These are phyloP conservation scores for Drosophila bifasciata DNA, from an alignment of 1,140 invertebrate genomes.

Conservation along the genomic window DNA sequence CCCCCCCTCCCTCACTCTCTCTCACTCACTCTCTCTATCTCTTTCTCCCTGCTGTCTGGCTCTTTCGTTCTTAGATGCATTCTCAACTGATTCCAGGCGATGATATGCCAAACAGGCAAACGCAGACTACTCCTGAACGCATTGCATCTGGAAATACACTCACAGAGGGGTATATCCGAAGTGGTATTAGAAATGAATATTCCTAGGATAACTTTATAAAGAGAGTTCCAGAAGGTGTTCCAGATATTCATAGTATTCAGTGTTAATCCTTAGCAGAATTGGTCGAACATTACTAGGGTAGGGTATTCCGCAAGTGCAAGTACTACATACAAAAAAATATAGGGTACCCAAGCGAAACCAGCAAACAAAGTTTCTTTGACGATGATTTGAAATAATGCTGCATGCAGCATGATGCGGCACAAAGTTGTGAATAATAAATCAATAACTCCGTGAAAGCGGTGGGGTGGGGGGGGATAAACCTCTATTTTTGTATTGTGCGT, in stretches of 20 bases:
- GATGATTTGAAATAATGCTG: conserved; percentile 72
- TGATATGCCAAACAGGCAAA: conserved; percentile 58
- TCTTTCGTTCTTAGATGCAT: conserved; percentile 21
- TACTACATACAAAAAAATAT: not conserved
- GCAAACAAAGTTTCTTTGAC: conserved; percentile 48
- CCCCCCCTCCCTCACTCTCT: not conserved
- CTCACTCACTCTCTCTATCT: not conserved
- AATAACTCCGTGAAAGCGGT: conserved; percentile 35
- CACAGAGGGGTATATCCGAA: no score
- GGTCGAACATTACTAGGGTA: no score
- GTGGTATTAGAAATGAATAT: no score
- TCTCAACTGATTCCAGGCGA: conserved; percentile 45
- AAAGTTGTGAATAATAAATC: conserved; percentile 64
- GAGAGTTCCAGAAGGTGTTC: no score
- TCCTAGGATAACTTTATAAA: no score
- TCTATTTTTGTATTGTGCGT: conserved; percentile 55
- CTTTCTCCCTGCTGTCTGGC: not conserved
- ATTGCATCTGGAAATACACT: not conserved
- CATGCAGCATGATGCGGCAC: conserved; percentile 71
- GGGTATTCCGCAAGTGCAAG: no score
- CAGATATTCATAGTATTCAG: no score
- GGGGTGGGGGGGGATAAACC: conserved; percentile 3
- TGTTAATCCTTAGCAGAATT: no score
- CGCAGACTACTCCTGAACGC: not conserved
- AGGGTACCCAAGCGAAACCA: conserved; percentile 25